Base-by-base conservation (phyloP, 64 coral and sea anemone genomes). In the Hydrozoanthus tunicans region DNA sequence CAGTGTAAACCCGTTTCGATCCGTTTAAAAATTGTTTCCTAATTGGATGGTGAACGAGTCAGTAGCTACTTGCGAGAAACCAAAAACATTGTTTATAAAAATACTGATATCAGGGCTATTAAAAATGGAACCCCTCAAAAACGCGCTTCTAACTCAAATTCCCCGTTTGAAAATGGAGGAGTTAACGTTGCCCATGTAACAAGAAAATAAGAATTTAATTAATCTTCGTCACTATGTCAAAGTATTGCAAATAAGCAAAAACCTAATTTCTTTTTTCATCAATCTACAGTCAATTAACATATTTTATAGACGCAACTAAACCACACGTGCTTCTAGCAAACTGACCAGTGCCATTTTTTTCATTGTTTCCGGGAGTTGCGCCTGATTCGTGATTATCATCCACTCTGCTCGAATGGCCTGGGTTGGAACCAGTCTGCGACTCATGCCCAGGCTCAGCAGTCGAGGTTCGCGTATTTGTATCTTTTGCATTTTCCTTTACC, bases 401-500 rank as follows among this genome's bases (percentile, higher is more conserved):
- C 27, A 75, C 7, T 11, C 2, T 43, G 13, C 27, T 27, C 3
- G 43, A 52, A 43, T 26, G 27, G 72, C 10, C 72, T 75, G 72
- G 72, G 72, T 52, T 4, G 84, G 67, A 73, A 59, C 51, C 68
- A 58, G 17, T 55, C 69, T 43, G 67, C 6, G 54, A 25, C 69
- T 88, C 20, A 53, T 20, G 2, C 10, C n/a, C 9, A 58, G 66
- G n/a, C 66, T 70, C 24, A 0, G 32, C 25, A 24, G 84, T 14
- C 60, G 24, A 9, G 25, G 52, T 24, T 53, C 15, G 67, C 23
- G 32, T 59, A 17, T 55, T 74, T 13, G 84, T 9, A 73, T 88
- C 67, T 56, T 59, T 88, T 73, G 69, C 23, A 23, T 27, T 54
- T 74, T 88, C 84, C 20, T 73, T 70, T 13, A 58, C 24, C 12